Evolutionary conservation across 2,797 vertebrate species (phyloP).

Genomic region (Alfaro cultratus): DNA sequence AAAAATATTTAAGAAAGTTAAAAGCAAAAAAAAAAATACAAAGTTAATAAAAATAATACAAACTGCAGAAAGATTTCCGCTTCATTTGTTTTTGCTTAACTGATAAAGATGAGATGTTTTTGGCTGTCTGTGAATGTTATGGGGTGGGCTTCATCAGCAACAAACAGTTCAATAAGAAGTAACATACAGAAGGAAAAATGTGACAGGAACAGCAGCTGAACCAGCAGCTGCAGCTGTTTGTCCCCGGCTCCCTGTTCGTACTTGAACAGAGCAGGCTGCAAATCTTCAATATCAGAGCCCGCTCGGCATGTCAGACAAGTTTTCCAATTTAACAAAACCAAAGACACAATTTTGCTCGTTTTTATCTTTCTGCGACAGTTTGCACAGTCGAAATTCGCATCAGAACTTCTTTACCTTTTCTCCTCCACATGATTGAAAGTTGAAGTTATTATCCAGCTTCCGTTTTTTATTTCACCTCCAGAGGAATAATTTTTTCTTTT

Average conservation of each 20-base stretch:
- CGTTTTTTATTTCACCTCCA: constrained; percentile 19
- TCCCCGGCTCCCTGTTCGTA: constrained; percentile 30
- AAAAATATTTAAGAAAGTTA: no score
- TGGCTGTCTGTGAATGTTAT: not conserved
- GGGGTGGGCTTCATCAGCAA: not conserved
- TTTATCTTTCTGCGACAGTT: constrained; percentile 48
- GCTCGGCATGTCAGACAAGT: constrained; percentile 54
- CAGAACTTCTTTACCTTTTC: constrained; percentile 49
- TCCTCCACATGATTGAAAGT: constrained; percentile 52
- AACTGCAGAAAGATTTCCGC: not conserved
- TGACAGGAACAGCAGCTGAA: constrained; percentile 19
- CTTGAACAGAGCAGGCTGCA: constrained; percentile 60
- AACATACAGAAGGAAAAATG: not conserved
- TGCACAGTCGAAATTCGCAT: constrained; percentile 61
- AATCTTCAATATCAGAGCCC: constrained; percentile 61
- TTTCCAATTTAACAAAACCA: constrained; percentile 52
- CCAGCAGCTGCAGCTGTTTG: constrained; percentile 33
- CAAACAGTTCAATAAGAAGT: not conserved
- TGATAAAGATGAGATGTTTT: no score
- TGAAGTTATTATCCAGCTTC: constrained; percentile 36
- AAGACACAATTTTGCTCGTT: constrained; percentile 56
- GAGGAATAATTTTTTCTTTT: not conserved
- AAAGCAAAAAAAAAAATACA: not conserved
- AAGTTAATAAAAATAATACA: not conserved
- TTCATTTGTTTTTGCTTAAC: not conserved